Percentiles rank a stretch among this genome's conserved stretches.
Evolutionary conservation across 1,140 invertebrate species (phyloP).

Genomic region (Berghia stephanieae): DNA sequence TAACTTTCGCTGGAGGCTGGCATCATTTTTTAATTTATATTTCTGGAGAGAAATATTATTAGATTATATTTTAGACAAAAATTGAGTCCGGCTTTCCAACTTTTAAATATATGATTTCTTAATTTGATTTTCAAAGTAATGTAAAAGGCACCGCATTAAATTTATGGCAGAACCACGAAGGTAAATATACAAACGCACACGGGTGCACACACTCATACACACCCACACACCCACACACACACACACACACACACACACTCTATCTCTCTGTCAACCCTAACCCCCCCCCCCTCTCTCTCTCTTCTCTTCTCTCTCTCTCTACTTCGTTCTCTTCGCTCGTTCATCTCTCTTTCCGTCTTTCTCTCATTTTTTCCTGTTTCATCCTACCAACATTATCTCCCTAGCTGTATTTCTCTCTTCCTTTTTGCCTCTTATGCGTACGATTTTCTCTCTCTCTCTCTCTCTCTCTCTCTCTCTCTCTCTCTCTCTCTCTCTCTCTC

Average conservation of each 20-base stretch:
- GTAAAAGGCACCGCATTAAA: too few relatives aligned
- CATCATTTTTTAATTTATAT: too few relatives aligned
- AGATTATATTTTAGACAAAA: too few relatives aligned
- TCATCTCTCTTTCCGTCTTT: constrained; percentile 10
- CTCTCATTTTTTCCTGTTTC: background rate
- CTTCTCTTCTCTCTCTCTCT: background rate
- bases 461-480: background rate
- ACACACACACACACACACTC: too few relatives aligned
- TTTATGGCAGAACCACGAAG: too few relatives aligned
- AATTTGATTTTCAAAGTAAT: too few relatives aligned
- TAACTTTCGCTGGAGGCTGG: background rate
- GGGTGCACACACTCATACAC: too few relatives aligned
- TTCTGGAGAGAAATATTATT: too few relatives aligned
- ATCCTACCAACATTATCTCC: constrained; percentile 9
- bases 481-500: background rate
- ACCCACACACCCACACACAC: too few relatives aligned
- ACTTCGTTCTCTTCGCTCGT: background rate
- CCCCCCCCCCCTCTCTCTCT: constrained; percentile 8
- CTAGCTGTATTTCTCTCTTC: constrained; percentile 16
- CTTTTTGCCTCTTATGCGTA: background rate
- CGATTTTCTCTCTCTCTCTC: background rate
- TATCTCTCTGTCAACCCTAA: constrained; percentile 3
- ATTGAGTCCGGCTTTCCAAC: too few relatives aligned
- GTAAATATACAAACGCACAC: too few relatives aligned
- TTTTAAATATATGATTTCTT: too few relatives aligned